Conservation (phyloP, 2,113 vertebrate genomes). For the Myrmophylax atrothorax region DNA sequence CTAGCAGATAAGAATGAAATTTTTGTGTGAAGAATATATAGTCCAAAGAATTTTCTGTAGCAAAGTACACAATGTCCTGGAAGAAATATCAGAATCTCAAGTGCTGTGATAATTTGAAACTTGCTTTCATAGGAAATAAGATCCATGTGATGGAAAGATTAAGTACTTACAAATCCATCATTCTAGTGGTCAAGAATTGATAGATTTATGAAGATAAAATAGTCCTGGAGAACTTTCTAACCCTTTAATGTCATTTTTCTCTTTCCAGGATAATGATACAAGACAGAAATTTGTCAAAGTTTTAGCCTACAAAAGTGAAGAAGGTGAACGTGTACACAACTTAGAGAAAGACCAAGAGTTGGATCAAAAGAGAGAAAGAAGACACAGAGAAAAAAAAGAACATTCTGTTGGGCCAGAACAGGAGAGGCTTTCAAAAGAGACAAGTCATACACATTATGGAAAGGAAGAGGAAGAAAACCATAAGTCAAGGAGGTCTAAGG, state of each 20-base stretch:
- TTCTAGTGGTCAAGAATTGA: neutral
- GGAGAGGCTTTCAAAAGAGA: constrained; percentile 48
- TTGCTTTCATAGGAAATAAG: neutral
- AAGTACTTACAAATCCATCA: neutral
- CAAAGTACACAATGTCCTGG: neutral
- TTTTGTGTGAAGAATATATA: neutral
- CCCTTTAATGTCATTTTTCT: neutral
- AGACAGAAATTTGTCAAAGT: constrained; percentile 43
- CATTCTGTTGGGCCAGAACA: constrained; percentile 23
- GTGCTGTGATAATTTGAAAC: neutral
- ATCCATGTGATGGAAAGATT: neutral
- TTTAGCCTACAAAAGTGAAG: constrained; percentile 48
- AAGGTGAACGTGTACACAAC: constrained; percentile 8
- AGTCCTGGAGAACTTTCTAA: neutral
- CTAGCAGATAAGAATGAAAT: neutral
- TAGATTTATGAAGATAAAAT: neutral
- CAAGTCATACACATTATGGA: neutral
- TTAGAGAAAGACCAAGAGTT: constrained; percentile 49
- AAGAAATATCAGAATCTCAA: neutral
- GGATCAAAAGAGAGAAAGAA: constrained; percentile 58
- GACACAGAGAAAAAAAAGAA: constrained; percentile 57
- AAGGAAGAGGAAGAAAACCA: constrained; percentile 50
- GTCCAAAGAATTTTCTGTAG: neutral
- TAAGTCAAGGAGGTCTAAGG: constrained; percentile 49
- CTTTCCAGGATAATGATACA: constrained; percentile 37